Conservation (phyloP, 2,113 vertebrate genomes). For the Eurypyga helias region DNA sequence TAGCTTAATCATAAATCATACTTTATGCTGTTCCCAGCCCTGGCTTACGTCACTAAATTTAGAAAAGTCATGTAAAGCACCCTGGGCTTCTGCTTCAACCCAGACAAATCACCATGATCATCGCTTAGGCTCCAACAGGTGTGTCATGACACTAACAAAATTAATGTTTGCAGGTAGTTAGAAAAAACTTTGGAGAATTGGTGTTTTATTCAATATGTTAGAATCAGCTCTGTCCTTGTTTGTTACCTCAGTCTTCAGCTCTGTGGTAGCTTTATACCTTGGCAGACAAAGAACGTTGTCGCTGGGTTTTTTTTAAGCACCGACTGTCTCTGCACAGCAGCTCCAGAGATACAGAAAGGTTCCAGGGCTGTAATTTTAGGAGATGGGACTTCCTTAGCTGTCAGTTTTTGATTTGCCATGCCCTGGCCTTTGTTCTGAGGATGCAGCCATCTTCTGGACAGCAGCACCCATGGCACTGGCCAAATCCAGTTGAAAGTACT, state of each 20-base stretch:
- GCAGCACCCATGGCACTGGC: not conserved
- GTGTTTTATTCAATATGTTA: not conserved
- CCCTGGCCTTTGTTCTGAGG: not conserved
- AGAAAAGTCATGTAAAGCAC: not conserved
- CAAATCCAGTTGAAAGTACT: not conserved
- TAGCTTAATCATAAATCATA: not conserved
- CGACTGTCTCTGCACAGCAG: not conserved
- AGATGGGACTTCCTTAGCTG: not conserved
- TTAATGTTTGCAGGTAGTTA: not conserved
- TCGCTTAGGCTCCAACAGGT: not conserved
- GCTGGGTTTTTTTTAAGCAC: not conserved
- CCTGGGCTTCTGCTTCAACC: not conserved
- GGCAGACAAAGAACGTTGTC: not conserved
- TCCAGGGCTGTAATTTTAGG: not conserved
- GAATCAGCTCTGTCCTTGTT: not conserved
- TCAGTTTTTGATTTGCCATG: not conserved
- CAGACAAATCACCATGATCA: not conserved
- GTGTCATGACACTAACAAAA: not conserved
- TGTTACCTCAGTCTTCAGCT: not conserved
- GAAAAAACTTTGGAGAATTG: not conserved
- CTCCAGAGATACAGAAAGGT: not conserved
- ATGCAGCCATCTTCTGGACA: not conserved
- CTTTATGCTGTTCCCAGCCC: not conserved
- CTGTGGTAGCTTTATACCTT: not conserved
- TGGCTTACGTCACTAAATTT: not conserved